These are phyloP conservation scores for Tragelaphus scriptus DNA, from an alignment of 2,113 vertebrate species.

Conservation along the genomic window DNA sequence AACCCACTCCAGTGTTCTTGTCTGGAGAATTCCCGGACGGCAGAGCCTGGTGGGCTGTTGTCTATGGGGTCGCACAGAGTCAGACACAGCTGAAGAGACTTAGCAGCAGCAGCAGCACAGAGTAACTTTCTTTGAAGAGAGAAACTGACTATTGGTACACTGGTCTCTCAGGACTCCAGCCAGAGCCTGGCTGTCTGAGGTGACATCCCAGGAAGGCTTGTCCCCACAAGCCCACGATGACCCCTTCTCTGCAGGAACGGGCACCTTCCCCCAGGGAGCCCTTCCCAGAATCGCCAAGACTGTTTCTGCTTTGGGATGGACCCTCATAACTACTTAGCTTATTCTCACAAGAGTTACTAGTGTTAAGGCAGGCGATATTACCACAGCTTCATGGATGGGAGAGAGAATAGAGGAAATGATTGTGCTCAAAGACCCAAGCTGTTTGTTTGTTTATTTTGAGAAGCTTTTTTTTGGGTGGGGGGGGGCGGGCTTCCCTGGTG, in stretches of 20 bases:
- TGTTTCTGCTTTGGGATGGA: not conserved
- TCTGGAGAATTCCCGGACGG: too few relatives aligned
- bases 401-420: too few relatives aligned
- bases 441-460: not conserved
- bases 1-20: too few relatives aligned
- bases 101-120: too few relatives aligned
- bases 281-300: rapidly evolving
- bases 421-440: not conserved
- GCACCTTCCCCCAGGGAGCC: too few relatives aligned
- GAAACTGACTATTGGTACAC: not conserved
- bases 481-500: too few relatives aligned
- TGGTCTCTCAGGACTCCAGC: not conserved
- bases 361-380: rapidly evolving
- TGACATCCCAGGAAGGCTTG: too few relatives aligned
- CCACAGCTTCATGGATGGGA: not conserved
- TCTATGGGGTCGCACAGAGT: too few relatives aligned
- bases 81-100: too few relatives aligned
- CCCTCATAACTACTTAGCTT: rapidly evolving
- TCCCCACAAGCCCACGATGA: not conserved
- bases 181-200: not conserved
- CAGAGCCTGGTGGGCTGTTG: too few relatives aligned
- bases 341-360: not conserved
- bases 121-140: not conserved
- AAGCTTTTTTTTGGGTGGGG: too few relatives aligned
- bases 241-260: too few relatives aligned